Base-by-base conservation (phyloP, 2,888 invertebrate genomes). In the Tryphoninae sp. region DNA sequence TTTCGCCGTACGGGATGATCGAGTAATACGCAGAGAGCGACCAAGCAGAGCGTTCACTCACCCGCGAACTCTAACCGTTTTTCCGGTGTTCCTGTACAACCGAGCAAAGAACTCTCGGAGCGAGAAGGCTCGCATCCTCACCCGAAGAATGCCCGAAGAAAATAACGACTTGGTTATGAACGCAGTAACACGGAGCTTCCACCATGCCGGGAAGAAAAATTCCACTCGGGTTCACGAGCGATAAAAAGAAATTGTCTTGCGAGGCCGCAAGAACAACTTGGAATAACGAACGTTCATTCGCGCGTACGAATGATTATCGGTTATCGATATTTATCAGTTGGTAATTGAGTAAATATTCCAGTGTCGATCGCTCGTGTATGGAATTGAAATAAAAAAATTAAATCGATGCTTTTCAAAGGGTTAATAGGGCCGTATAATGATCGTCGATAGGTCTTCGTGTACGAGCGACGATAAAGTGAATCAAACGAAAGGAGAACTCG, bases 1-100 rank as follows among this genome's bases (percentile, higher is more conserved):
- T 86, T 86, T 85, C 62, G 69, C 55, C 73, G 69, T 76, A 76
- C 45, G 65, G 55, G 59, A 75, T 61, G 53, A 71, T 78, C 74
- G 53, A 40, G 49, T 53, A 73, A 62, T 53, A 76, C 51, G 59
- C 51, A 61, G 71, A 62, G 62, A 65, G 67, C 9, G 16, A 61
- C 65, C 76, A 42, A 58, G 26, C 26, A n/a, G 33, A 67, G 76
- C 62, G 82, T 79, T 82, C 82, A 76, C 78, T 82, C 82, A 76
- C 75, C 82, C 78, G 76, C 75, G 67, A 82, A 79, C 79, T 68
- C 62, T 42, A 55, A 79, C 62, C 61, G 78, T 82, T 82, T 82
- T 79, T 76, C 62, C 68, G 49, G 76, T 73, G 55, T 55, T 76
- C 22, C 26, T 45, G 11, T 19, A 42, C 64, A 19, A 9, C 42